These are phyloP conservation scores for Carpatolechia fugitivella DNA, from an alignment of 2,888 invertebrate species.

Conservation along the genomic window DNA sequence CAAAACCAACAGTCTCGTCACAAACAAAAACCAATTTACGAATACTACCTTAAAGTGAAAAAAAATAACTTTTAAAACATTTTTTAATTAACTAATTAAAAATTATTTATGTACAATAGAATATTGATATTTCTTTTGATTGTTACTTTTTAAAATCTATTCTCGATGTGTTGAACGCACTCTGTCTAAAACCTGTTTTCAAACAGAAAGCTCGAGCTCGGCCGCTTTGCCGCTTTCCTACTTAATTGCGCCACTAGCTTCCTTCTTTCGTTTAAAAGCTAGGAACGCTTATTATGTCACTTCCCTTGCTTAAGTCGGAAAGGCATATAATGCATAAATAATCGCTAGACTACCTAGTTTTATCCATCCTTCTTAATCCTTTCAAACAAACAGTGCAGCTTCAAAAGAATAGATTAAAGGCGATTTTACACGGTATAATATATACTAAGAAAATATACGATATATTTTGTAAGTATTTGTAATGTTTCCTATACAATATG, in stretches of 20 bases:
- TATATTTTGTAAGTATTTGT: too few relatives aligned
- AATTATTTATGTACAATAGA: too few relatives aligned
- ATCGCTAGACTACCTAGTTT: slow-evolving; percentile 21
- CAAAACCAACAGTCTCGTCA: too few relatives aligned
- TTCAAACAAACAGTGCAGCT: slow-evolving; percentile 37
- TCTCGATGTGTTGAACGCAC: neutral
- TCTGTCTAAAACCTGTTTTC: slow-evolving; percentile 13
- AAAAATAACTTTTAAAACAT: too few relatives aligned
- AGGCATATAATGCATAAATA: slow-evolving; percentile 36
- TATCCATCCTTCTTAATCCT: slow-evolving; percentile 38
- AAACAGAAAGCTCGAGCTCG: slow-evolving; percentile 13
- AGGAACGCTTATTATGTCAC: slow-evolving; percentile 23
- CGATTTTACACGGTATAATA: neutral
- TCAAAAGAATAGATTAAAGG: slow-evolving; percentile 37
- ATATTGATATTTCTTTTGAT: too few relatives aligned
- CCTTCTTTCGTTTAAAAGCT: slow-evolving; percentile 25
- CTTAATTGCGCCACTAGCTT: slow-evolving; percentile 24
- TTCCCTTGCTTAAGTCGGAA: slow-evolving; percentile 24
- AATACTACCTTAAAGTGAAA: too few relatives aligned
- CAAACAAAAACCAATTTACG: too few relatives aligned
- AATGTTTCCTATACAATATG: too few relatives aligned
- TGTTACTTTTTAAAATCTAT: too few relatives aligned
- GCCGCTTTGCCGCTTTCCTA: slow-evolving; percentile 16
- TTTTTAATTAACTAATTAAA: too few relatives aligned
- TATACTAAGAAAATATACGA: neutral